These are phyloP conservation scores for Holothuria leucospilota DNA, from an alignment of 53 echinoderm and acorn worm species.

Conservation along the genomic window DNA sequence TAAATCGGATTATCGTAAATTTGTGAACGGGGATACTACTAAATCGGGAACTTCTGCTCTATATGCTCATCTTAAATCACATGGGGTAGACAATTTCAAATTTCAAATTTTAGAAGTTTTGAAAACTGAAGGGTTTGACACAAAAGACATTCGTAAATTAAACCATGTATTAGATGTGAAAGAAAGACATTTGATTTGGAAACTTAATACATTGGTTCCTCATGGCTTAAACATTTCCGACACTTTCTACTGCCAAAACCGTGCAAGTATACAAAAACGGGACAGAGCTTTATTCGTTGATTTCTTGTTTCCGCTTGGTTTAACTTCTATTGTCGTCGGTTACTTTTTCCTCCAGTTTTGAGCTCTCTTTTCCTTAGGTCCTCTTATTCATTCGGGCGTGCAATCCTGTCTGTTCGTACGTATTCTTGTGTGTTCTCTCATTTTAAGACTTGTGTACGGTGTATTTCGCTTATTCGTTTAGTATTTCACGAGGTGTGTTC, in stretches of 20 bases:
- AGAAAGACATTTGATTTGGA: constrained; percentile 35
- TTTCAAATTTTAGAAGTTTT: not conserved
- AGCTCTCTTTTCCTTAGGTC: too few species aligned
- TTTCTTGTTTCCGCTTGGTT: too few species aligned
- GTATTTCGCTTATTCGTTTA: too few species aligned
- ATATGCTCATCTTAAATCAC: not conserved
- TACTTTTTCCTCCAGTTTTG: too few species aligned
- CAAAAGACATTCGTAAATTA: not conserved
- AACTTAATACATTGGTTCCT: not conserved
- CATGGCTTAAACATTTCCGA: constrained; percentile 1
- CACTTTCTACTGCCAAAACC: not conserved
- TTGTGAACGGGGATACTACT: not conserved
- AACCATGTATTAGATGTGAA: not conserved
- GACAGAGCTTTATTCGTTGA: not conserved
- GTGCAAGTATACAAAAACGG: not conserved
- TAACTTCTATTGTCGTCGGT: too few species aligned
- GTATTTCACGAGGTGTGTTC: too few species aligned
- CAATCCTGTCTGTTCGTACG: too few species aligned
- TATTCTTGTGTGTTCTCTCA: too few species aligned
- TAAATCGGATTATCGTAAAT: constrained; percentile 1
- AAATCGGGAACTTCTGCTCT: not conserved
- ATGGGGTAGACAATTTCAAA: too few species aligned
- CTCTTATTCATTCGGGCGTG: too few species aligned
- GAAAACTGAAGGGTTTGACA: not conserved
- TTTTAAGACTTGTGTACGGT: too few species aligned